phyloP scores from a whole-genome alignment of 1,140 invertebrate genomes.

The Hyphantria cunea region DNA sequence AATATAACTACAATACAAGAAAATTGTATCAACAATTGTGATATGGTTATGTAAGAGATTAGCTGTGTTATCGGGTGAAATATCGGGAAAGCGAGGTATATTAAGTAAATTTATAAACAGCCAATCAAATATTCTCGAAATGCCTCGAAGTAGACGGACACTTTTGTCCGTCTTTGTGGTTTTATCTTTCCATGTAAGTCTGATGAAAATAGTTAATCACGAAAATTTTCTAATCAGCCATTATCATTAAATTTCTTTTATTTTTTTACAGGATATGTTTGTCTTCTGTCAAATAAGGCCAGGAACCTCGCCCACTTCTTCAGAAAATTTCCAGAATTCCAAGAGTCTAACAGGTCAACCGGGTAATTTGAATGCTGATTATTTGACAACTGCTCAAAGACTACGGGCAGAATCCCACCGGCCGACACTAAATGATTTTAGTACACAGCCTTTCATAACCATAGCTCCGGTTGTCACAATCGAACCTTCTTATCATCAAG shows the following conservation, averaged over 20 bases:
- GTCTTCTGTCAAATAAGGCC: background rate
- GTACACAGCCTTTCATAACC: background rate
- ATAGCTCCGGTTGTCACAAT: background rate
- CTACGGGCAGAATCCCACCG: background rate
- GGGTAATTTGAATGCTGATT: background rate
- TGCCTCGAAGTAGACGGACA: slow-evolving; percentile 48
- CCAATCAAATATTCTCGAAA: slow-evolving; percentile 44
- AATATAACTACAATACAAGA: background rate
- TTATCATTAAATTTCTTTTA: slow-evolving; percentile 1
- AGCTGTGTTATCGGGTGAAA: slow-evolving; percentile 30
- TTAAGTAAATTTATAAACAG: slow-evolving; percentile 38
- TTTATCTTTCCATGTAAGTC: slow-evolving; percentile 45
- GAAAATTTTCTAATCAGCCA: background rate
- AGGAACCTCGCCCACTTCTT: background rate
- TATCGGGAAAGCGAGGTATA: slow-evolving; percentile 38
- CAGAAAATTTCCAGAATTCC: background rate
- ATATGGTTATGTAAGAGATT: slow-evolving; percentile 28
- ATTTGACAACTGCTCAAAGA: background rate
- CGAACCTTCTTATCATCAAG: background rate
- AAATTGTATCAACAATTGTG: slow-evolving; percentile 4
- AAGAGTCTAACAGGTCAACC: background rate
- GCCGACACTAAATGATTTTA: background rate
- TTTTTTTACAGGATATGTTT: slow-evolving; percentile 6
- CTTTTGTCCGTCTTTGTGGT: slow-evolving; percentile 33
- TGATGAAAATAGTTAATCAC: background rate